A percentile compares a stretch with the other conserved stretches of the same genome.
These are phyloP conservation scores for Gasterosteus aculeatus DNA, from an alignment of 2,113 vertebrate genomes.

Conservation along the genomic window DNA sequence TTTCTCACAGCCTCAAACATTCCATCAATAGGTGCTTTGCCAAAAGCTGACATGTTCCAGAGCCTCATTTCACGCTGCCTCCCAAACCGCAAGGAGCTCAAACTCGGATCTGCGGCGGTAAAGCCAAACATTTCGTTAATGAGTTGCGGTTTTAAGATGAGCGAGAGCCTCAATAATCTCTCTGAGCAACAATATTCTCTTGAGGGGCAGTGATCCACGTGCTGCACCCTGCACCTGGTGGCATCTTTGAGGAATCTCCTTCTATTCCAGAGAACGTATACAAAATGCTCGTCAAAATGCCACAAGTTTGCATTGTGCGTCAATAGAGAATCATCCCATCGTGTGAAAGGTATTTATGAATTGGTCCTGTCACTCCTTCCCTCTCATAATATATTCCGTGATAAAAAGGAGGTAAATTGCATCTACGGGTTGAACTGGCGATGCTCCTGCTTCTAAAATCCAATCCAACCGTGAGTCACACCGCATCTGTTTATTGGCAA, in stretches of 20 bases:
- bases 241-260: conserved; percentile 1
- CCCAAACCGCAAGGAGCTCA: conserved; percentile 4
- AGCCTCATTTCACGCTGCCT: conserved; percentile 26
- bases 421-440: conserved; percentile 10
- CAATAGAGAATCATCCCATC: background rate
- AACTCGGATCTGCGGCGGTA: conserved; percentile 12
- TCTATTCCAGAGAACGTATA: conserved; percentile 16
- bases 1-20: conserved; percentile 11
- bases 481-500: conserved; percentile 13
- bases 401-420: conserved; percentile 16
- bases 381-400: background rate
- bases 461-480: conserved; percentile 16
- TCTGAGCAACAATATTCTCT: conserved; percentile 9
- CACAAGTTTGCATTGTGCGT: too few relatives aligned
- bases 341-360: conserved; percentile 10
- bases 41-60: conserved; percentile 38
- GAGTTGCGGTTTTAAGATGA: background rate
- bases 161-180: background rate
- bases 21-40: conserved; percentile 32
- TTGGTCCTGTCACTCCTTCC: background rate
- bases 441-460: conserved; percentile 1
- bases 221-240: background rate
- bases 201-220: background rate
- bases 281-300: background rate
- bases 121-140: conserved; percentile 9